Base-by-base conservation (phyloP, 2,888 invertebrate species). In the Trissolcus brochymenae region DNA sequence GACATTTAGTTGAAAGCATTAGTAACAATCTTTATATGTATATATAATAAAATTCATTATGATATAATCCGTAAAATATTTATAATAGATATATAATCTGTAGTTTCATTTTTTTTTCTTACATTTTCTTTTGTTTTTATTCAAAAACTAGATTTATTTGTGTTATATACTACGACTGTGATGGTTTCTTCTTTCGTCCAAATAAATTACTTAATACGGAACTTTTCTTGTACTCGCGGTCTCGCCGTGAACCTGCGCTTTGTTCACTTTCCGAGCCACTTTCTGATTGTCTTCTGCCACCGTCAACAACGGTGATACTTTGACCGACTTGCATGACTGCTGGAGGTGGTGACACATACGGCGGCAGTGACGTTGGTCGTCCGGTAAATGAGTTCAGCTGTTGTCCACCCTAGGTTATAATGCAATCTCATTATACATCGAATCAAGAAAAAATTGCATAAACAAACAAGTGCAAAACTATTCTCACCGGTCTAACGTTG, bases 291-390 rank as follows among this genome's bases (percentile, higher is more conserved):
- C 89, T 82, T 79, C 89, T 84, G 17, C 86, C 83, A 41, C 85
- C 83, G 46, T 67, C 74, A 19, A 87, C 84, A 1, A 87, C 86
- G 0, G 86, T 81, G 4, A 85, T 80, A 57, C 80, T 84, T 68
- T 83, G 84, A 49, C 83, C 76, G 19, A 82, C 84, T 60, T 86
- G 87, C 4, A 85, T 81, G 2, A 85, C 83, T 17, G 89, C 87
- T n/a, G 88, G 85, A 6, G 90, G 87, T 41, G 89, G 89, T 57
- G 90, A 86, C n/a, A 90, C 88, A 66, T 90, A 90, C n/a, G 90
- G 89, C 19, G 90, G 90, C 66, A 90, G 81, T 43, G 90, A 89
- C 13, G 89, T 84, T 50, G 89, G 88, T 80, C 89, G 84, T n/a
- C 86, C 84, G 41, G 85, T 85, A 21, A 86, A 87, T 29, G 86